Conservation (phyloP, 2,113 vertebrate genomes). For the Nerophis lumbriciformis region DNA sequence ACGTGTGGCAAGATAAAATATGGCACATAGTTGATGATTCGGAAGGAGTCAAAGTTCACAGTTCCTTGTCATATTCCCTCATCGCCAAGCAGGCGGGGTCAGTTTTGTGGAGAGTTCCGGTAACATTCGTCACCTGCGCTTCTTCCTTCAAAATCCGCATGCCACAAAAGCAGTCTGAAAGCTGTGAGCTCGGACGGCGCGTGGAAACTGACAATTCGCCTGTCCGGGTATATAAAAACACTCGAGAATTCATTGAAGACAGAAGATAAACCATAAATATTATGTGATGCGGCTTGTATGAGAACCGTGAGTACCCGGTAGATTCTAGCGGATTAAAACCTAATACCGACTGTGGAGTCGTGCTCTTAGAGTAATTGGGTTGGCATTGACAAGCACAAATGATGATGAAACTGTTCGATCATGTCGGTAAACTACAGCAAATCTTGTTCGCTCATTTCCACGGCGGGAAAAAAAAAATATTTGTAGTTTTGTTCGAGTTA, state of each 20-base stretch:
- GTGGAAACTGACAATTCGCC: neutral
- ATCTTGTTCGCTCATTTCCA: neutral
- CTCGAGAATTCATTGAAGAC: neutral
- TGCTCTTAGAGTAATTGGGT: neutral
- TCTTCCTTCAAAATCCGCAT: neutral
- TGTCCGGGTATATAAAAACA: neutral
- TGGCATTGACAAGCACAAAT: neutral
- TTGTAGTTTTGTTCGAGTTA: too few species aligned
- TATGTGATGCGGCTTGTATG: neutral
- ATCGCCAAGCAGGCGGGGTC: constrained; percentile 11
- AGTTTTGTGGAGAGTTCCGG: neutral
- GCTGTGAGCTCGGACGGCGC: neutral
- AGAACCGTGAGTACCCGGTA: too few species aligned
- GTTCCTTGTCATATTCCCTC: constrained; percentile 1
- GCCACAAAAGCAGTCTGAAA: neutral
- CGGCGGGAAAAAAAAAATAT: too few species aligned
- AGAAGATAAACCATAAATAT: neutral
- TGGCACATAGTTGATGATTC: constrained; percentile 54
- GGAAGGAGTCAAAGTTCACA: constrained; percentile 10
- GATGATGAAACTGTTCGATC: neutral
- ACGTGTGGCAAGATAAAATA: constrained; percentile 56
- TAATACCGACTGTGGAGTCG: neutral
- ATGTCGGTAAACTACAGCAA: neutral
- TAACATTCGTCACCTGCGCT: neutral
- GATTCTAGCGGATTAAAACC: neutral